Conservation (phyloP, 1,140 invertebrate genomes). For the Nebria ingens region DNA sequence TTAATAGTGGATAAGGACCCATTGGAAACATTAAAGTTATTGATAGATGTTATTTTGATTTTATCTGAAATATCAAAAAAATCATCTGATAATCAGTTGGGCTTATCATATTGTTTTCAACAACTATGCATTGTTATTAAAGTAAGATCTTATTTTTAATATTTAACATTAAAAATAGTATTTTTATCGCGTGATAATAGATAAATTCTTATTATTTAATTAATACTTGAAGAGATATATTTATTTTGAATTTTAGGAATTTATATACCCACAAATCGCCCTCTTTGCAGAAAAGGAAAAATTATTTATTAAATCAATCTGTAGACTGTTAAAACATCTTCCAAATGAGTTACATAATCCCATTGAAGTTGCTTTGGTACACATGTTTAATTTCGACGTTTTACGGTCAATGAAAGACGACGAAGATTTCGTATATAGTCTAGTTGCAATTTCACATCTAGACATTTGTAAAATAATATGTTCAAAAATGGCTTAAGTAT, state of each 20-base stretch:
- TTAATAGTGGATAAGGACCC: not conserved
- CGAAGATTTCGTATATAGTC: not conserved
- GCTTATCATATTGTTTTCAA: conserved; percentile 7
- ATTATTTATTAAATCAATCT: not conserved
- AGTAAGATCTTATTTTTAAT: not conserved
- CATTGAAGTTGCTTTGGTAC: not conserved
- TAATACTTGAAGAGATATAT: not conserved
- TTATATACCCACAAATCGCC: not conserved
- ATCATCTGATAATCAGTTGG: not conserved
- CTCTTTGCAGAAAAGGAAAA: not conserved
- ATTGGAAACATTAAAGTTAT: not conserved
- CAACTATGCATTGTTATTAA: not conserved
- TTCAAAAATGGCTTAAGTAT: not conserved
- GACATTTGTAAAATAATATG: conserved; percentile 4
- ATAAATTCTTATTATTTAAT: not conserved
- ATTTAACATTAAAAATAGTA: too few relatives aligned
- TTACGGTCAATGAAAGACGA: not conserved
- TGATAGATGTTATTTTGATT: not conserved
- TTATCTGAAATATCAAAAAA: not conserved
- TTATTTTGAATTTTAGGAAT: not conserved
- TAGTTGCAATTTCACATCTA: not conserved
- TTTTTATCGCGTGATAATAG: too few relatives aligned
- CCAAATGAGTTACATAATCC: conserved; percentile 1
- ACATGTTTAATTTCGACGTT: not conserved
- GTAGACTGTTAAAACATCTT: not conserved